phyloP scores from a whole-genome alignment of 64 coral and sea anemone genomes.

The Trachythela sp. region DNA sequence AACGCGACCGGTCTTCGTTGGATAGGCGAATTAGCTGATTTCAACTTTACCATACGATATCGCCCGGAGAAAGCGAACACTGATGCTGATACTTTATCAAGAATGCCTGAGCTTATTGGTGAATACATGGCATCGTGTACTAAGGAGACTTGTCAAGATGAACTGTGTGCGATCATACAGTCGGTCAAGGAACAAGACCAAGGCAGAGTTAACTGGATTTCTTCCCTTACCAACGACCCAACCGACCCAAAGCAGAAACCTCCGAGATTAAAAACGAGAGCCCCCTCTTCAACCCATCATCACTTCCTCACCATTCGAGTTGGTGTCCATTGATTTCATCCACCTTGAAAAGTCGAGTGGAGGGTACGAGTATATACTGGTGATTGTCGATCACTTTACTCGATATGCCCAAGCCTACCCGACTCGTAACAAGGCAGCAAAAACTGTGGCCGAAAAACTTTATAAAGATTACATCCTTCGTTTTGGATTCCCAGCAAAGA shows the following conservation, averaged over 20 bases:
- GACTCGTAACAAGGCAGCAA: not conserved
- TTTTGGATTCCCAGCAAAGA: not conserved
- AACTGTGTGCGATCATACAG: too few relatives aligned
- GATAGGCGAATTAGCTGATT: too few relatives aligned
- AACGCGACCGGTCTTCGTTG: too few relatives aligned
- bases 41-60: too few relatives aligned
- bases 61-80: too few relatives aligned
- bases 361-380: not conserved
- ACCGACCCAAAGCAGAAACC: conserved; percentile 16
- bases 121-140: too few relatives aligned
- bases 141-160: too few relatives aligned
- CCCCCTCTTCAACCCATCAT: not conserved
- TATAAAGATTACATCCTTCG: not conserved
- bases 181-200: too few relatives aligned
- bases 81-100: too few relatives aligned
- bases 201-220: too few relatives aligned
- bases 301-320: not conserved
- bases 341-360: conserved; percentile 6
- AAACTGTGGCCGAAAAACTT: not conserved
- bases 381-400: not conserved
- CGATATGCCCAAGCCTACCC: not conserved
- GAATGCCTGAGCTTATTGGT: too few relatives aligned
- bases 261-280: not conserved
- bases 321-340: not conserved
- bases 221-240: too few relatives aligned